These are phyloP conservation scores for Aproaerema taeniolella DNA, from an alignment of 2,888 invertebrate genomes.

Conservation along the genomic window DNA sequence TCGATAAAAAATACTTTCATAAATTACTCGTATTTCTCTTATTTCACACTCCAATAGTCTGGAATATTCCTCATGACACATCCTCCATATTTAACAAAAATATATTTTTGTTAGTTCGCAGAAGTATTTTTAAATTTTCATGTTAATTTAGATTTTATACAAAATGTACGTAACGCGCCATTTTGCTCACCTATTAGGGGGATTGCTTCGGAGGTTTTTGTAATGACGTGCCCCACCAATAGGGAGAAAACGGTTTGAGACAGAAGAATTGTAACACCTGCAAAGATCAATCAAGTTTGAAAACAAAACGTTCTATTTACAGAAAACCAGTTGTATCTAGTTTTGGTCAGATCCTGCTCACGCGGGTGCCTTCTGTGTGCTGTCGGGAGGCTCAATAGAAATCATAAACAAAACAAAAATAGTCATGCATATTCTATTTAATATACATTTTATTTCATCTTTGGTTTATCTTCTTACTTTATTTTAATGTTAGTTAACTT, in stretches of 20 bases:
- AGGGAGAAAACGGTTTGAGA: conserved; percentile 99
- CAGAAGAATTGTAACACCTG: conserved; percentile 99
- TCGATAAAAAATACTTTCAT: too few species aligned
- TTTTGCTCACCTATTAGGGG: conserved; percentile 97
- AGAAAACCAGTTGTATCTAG: conserved; percentile 11
- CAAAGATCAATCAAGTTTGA: conserved; percentile 81
- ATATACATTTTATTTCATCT: conserved; percentile 40
- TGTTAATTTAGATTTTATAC: conserved; percentile 28
- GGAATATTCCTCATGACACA: conserved; percentile 56
- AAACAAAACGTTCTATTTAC: conserved; percentile 48
- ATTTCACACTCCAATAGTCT: too few species aligned
- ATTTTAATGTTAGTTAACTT: conserved; percentile 15
- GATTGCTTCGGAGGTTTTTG: conserved; percentile 99
- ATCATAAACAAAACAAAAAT: conserved; percentile 64
- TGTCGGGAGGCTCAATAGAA: conserved; percentile 71
- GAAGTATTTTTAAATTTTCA: conserved; percentile 27
- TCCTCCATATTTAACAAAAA: conserved; percentile 35
- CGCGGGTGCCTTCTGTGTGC: conserved; percentile 61
- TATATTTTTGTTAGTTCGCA: conserved; percentile 34
- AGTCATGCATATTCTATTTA: conserved; percentile 63
- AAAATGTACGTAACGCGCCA: conserved; percentile 39
- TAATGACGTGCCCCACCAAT: conserved; percentile 99
- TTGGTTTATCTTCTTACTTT: conserved; percentile 13
- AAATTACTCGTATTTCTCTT: too few species aligned
- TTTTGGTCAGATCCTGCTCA: conserved; percentile 13